A percentile compares a stretch with the other conserved stretches of the same genome.
Evolutionary conservation across 2,113 vertebrate genomes (phyloP).

Genomic region (Pomatostomus ruficeps): DNA sequence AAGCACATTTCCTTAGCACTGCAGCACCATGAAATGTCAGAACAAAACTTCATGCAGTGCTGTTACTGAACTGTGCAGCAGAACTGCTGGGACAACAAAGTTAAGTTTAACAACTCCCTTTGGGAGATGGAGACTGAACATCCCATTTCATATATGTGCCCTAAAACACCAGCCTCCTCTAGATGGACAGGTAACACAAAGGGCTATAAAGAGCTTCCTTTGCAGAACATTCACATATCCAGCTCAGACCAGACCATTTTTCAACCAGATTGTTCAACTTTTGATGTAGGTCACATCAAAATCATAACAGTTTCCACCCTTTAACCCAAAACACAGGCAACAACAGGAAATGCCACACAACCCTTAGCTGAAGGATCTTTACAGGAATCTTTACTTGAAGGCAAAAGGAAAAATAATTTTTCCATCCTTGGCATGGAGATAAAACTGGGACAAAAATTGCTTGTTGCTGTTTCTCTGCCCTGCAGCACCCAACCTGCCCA

Average conservation of each 20-base stretch:
- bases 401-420: background rate
- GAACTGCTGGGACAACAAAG: accelerated
- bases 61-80: background rate
- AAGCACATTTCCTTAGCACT: background rate
- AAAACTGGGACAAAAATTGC: background rate
- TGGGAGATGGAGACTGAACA: background rate
- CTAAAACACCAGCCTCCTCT: background rate
- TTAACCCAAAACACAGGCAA: background rate
- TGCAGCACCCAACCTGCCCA: background rate
- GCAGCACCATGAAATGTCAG: background rate
- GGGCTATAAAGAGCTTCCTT: background rate
- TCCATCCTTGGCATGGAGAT: background rate
- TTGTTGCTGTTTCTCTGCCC: background rate
- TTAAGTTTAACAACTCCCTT: background rate
- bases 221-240: accelerated
- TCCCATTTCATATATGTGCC: background rate
- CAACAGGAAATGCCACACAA: background rate
- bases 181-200: background rate
- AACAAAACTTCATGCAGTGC: background rate
- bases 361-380: background rate
- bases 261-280: background rate
- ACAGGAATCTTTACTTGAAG: background rate
- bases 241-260: background rate
- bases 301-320: background rate
- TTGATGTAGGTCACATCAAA: background rate